Evolutionary conservation across 2,797 vertebrate genomes (phyloP), one percentile per base, ranked within the genome.

Genomic region (Gymnothorax javanicus): DNA sequence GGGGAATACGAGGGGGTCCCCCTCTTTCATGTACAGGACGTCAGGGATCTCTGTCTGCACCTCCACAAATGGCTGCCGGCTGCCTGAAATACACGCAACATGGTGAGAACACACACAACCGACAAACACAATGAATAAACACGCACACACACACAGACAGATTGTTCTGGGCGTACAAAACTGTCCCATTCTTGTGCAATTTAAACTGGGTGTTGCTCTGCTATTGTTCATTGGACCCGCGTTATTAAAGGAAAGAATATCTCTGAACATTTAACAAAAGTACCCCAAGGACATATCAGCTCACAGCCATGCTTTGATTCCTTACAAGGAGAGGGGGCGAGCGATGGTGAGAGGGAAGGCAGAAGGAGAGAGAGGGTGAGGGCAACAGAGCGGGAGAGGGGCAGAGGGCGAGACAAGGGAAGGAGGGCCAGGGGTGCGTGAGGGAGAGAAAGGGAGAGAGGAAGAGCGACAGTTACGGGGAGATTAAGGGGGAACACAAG

Each of bases 61-160:
- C 84, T 98, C 96, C 93, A 98, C 94, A 94, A 99, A 99, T 86
- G 97, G 98, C 91, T 89, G 96, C 90, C 85, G 92, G 92, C 96
- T 96, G 93, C 99, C 99, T 99, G 96, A 94, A 96, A 94, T 91
- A 91, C 93, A 96, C 95, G 95, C 91, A 94, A 89, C 91, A 91
- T 89, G 90, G 91, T 96, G 94, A 96, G 94, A 91, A 90, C 59
- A 64, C 57, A 56, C 82, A 59, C 82, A 59, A 84, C 25, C 67
- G 60, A 82, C 83, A 81, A 73, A 88, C 85, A 82, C 75, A 75
- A 27, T 58, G 52, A 4, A 75, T 13, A 62, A 62, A 62, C 5
- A 88, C 56, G 87, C 60, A 20, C 7, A 60, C 52, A 87, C 86
- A 88, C 87, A 93, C 81, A 91, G 62, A 89, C 88, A 94, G 92